Percentiles rank a stretch among this genome's conserved stretches.
phyloP scores from a whole-genome alignment of 2,113 vertebrate genomes.

The Cavia aperea region DNA sequence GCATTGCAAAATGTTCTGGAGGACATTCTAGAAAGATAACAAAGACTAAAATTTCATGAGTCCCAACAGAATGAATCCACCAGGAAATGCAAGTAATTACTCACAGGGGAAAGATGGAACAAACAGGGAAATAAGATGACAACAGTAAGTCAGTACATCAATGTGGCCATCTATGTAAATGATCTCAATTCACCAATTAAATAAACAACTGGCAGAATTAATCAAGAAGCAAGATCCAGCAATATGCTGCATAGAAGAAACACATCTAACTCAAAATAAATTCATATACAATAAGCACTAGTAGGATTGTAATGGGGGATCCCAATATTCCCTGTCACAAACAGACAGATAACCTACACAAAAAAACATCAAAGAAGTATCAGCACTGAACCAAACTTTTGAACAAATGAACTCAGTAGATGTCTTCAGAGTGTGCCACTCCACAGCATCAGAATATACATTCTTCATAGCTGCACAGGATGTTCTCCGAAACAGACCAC shows the following conservation, averaged over 20 bases:
- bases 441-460: neutral
- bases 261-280: neutral
- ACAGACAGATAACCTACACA: neutral
- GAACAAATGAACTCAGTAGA: neutral
- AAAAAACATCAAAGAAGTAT: neutral
- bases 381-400: neutral
- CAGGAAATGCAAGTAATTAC: neutral
- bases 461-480: neutral
- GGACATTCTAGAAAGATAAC: neutral
- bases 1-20: neutral
- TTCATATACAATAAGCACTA: neutral
- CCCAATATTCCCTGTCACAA: neutral
- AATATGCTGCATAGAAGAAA: neutral
- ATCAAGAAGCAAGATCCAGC: neutral
- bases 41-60: neutral
- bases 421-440: neutral
- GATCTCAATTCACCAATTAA: neutral
- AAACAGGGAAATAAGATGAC: neutral
- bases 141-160: neutral
- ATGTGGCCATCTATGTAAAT: neutral
- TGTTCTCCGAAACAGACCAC: no score
- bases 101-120: neutral
- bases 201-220: neutral
- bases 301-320: neutral
- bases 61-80: neutral